These are phyloP conservation scores for Bacillus rossius DNA, from an alignment of 1,140 invertebrate genomes.

Conservation along the genomic window DNA sequence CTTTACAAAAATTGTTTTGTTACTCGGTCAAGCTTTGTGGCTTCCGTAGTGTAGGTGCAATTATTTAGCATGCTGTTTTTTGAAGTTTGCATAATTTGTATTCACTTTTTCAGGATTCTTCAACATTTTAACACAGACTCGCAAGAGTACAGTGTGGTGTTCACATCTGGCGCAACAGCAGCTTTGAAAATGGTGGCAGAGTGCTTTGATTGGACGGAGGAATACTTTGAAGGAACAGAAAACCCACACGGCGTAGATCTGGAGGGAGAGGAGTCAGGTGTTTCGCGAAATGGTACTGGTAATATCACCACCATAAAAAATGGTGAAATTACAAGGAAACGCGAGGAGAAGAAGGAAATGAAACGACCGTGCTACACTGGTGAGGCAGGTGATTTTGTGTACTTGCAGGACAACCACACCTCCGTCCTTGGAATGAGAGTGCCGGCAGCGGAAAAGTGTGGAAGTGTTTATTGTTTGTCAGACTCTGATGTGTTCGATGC, in stretches of 20 bases:
- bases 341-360: not conserved
- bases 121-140: conserved; percentile 76
- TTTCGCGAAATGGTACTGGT: no score
- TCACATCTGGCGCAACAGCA: conserved; percentile 85
- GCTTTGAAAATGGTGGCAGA: conserved; percentile 81
- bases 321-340: not conserved
- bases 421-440: conserved; percentile 90
- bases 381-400: conserved; percentile 61
- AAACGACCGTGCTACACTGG: not conserved
- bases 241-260: no score
- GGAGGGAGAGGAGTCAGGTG: no score
- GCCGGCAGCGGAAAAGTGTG: conserved; percentile 39
- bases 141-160: conserved; percentile 82
- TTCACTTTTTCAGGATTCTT: conserved; percentile 62
- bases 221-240: not conserved
- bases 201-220: conserved; percentile 55
- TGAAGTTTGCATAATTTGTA: conserved; percentile 15
- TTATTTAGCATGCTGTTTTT: no score
- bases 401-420: conserved; percentile 90
- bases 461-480: conserved; percentile 41
- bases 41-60: no score
- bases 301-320: no score
- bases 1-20: no score
- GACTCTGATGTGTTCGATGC: conserved; percentile 26
- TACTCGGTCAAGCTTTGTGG: no score